Conservation (phyloP, 2,888 invertebrate species). For the Leptopilina drosophilae region DNA sequence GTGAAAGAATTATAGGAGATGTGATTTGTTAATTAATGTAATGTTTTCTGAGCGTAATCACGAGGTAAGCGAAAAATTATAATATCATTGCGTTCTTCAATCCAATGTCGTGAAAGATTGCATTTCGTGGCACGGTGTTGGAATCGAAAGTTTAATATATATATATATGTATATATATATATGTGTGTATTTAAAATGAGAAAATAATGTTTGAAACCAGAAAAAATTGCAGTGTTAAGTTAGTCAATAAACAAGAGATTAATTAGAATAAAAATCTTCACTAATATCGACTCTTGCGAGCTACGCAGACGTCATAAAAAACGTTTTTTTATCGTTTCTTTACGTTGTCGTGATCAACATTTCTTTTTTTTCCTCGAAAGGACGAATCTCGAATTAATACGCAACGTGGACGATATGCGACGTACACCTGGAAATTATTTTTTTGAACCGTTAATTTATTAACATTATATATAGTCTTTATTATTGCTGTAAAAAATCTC, state of each 20-base stretch:
- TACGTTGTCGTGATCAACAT: background rate
- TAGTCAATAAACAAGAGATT: slow-evolving; percentile 22
- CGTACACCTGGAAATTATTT: slow-evolving; percentile 21
- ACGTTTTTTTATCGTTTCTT: background rate
- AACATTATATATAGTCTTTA: background rate
- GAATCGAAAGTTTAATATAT: slow-evolving; percentile 25
- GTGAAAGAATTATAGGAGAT: slow-evolving; percentile 70
- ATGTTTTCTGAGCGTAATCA: slow-evolving; percentile 74
- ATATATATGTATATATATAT: too few relatives aligned
- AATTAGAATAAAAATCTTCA: background rate
- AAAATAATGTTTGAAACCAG: slow-evolving; percentile 22
- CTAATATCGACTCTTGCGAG: background rate
- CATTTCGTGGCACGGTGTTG: slow-evolving; percentile 42
- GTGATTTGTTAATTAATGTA: slow-evolving; percentile 73
- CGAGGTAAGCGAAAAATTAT: slow-evolving; percentile 69
- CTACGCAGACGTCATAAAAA: slow-evolving; percentile 32
- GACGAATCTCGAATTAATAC: slow-evolving; percentile 29
- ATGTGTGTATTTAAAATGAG: too few relatives aligned
- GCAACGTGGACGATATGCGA: slow-evolving; percentile 35
- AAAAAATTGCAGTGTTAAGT: slow-evolving; percentile 4
- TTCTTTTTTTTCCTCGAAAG: background rate
- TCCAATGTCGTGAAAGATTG: slow-evolving; percentile 39
- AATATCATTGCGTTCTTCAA: slow-evolving; percentile 37
- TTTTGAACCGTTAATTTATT: background rate
- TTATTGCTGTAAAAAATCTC: background rate